phyloP scores from a whole-genome alignment of 2,797 vertebrate species.

The Siniperca obscura region DNA sequence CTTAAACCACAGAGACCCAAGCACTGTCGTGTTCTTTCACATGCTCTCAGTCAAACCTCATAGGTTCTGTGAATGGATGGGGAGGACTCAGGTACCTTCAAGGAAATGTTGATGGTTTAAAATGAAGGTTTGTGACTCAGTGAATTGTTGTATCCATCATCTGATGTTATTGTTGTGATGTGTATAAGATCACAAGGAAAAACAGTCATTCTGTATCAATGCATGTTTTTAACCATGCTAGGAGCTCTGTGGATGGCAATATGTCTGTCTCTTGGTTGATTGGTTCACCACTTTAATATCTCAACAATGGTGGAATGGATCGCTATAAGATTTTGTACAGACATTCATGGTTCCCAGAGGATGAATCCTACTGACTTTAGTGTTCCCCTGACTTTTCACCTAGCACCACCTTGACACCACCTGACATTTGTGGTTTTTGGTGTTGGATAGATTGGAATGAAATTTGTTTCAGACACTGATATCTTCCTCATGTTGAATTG shows the following conservation, averaged over 20 bases:
- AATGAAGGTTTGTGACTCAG: slow-evolving; percentile 21
- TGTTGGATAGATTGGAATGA: background rate
- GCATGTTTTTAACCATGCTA: background rate
- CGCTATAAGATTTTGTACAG: background rate
- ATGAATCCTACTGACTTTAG: background rate
- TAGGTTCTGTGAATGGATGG: slow-evolving; percentile 46
- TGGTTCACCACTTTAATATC: background rate
- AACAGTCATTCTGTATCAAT: background rate
- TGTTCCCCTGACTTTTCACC: background rate
- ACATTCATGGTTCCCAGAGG: background rate
- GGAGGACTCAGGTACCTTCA: slow-evolving; percentile 23
- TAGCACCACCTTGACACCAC: background rate
- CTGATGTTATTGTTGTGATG: background rate
- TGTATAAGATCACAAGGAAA: background rate
- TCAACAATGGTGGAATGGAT: background rate
- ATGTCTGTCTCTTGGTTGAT: background rate
- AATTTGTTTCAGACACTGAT: background rate
- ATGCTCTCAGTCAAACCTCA: slow-evolving; percentile 63
- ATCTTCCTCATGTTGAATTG: too few species aligned
- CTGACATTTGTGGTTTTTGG: background rate
- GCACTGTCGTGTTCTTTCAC: slow-evolving; percentile 63
- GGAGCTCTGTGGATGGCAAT: background rate
- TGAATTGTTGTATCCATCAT: slow-evolving; percentile 2
- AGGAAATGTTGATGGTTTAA: slow-evolving; percentile 35
- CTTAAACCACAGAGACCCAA: slow-evolving; percentile 71